Evolutionary conservation across 2,797 vertebrate genomes (phyloP), one percentile per base, ranked within the genome.

Genomic region (Limosa lapponica): DNA sequence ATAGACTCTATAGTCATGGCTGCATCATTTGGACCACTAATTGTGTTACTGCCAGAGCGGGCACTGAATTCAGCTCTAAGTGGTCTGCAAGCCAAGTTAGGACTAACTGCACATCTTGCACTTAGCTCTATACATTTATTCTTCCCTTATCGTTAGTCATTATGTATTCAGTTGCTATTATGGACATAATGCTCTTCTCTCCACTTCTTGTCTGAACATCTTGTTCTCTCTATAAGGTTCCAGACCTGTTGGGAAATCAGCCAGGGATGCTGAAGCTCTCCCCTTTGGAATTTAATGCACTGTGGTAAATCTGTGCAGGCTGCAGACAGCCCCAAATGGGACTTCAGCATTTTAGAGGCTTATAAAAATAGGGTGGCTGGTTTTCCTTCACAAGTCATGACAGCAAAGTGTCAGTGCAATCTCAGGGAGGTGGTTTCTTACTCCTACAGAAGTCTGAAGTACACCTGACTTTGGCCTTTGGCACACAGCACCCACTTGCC

Each of bases 141-240:
- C 51, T 54, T 79, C 22, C 37, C 30, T 77, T 87, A 30, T 39
- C 3, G 1, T 28, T 73, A 41, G 59, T 78, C 24, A 87, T 94
- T 78, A 80, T 73, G 54, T 30, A 94, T 96, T 95, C 88, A n/a
- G n/a, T 61, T 79, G 46, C 36, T 89, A 62, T 94, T 82, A 92
- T 48, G 66, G 51, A 79, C 66, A 34, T 23, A 69, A 44, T 46
- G 37, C 57, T 94, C 58, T 43, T 79, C 62, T 66, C 30, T 88
- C 41, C 9, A 8, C 8, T 75, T 62, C 80, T 84, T 87, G 79
- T 93, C 93, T 92, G 91, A 92, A 91, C 69, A 82, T 80, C 37
- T 82, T 94, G 74, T 85, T 91, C 87, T 74, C 90, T 73, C 58
- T 51, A 4, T 72, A 49, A 89, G 43, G 51, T 78, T 75, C 16